Evolutionary conservation across 2,113 vertebrate genomes (phyloP).

Genomic region (Aegithalos caudatus): DNA sequence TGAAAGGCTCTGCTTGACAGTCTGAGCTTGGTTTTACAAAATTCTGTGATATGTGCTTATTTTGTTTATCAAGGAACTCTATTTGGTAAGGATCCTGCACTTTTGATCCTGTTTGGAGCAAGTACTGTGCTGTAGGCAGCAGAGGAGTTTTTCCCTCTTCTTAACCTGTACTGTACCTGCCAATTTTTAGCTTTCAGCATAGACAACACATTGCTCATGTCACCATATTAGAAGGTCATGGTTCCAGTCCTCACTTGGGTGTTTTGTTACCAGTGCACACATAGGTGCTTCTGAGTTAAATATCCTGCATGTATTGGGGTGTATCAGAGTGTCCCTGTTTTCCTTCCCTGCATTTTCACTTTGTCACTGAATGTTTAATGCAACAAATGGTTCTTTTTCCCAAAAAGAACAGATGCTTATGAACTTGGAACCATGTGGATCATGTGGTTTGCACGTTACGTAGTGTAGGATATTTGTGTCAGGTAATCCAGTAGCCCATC

Average conservation of each 20-base stretch:
- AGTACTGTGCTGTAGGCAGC: neutral
- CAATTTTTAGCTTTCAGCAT: neutral
- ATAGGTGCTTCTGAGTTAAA: neutral
- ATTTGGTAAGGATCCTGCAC: neutral
- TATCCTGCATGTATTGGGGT: neutral
- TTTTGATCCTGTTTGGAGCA: neutral
- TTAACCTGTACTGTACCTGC: neutral
- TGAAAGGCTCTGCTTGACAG: neutral
- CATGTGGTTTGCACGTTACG: neutral
- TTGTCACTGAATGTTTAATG: neutral
- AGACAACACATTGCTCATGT: neutral
- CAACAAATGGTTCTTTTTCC: neutral
- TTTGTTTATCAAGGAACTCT: neutral
- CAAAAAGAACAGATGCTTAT: neutral
- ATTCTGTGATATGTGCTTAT: neutral
- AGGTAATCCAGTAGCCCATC: neutral
- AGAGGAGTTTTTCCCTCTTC: neutral
- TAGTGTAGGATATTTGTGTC: neutral
- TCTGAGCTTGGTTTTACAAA: neutral
- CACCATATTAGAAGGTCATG: neutral
- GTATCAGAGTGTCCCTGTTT: neutral
- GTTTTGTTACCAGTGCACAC: neutral
- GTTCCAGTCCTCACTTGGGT: neutral
- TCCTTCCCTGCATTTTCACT: neutral
- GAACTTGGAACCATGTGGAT: neutral